phyloP scores from a whole-genome alignment of 2,113 vertebrate species.

The Urocynchramus pylzowi region DNA sequence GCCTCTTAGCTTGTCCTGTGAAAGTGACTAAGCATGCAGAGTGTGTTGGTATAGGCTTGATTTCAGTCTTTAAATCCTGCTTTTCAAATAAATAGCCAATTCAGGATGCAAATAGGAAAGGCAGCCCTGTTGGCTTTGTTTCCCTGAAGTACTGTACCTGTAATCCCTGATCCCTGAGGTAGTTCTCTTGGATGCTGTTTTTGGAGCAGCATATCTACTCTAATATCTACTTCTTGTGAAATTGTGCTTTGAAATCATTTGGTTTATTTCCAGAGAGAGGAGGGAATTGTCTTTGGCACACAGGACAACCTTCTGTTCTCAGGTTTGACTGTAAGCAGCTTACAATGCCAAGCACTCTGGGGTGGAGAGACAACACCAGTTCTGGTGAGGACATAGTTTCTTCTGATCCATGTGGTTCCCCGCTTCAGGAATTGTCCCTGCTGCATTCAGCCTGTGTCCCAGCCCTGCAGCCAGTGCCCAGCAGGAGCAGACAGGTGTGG shows the following conservation, averaged over 20 bases:
- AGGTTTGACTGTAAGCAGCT: not conserved
- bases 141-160: not conserved
- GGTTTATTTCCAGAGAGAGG: not conserved
- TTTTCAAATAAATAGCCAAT: not conserved
- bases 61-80: not conserved
- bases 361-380: not conserved
- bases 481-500: constrained; percentile 3
- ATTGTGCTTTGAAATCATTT: not conserved
- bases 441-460: not conserved
- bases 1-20: not conserved
- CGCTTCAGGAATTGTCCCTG: not conserved
- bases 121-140: not conserved
- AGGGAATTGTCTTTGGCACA: not conserved
- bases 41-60: not conserved
- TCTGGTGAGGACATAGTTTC: not conserved
- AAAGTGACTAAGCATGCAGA: not conserved
- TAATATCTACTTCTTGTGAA: not conserved
- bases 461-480: not conserved
- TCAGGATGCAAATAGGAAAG: not conserved
- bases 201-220: too few relatives aligned
- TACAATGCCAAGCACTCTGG: not conserved
- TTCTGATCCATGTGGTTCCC: not conserved
- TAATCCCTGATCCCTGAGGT: not conserved
- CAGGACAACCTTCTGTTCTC: not conserved
- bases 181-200: not conserved